Evolutionary conservation across 2,888 invertebrate genomes (phyloP).

Genomic region (Andrena camellia): DNA sequence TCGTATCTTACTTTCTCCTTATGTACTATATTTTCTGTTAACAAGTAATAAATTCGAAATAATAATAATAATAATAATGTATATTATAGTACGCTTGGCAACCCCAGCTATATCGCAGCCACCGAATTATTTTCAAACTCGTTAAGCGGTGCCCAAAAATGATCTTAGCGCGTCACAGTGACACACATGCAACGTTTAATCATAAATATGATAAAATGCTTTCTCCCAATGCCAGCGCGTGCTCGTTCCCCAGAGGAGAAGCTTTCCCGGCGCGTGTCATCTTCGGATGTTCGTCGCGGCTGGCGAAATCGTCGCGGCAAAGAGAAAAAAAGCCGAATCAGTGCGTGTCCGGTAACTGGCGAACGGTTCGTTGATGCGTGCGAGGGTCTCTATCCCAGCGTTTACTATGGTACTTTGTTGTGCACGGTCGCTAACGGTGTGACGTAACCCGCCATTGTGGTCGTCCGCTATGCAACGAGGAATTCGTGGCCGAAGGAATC

Average conservation of each 20-base stretch:
- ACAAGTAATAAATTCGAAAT: too few species aligned
- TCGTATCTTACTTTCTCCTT: too few species aligned
- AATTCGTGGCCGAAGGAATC: conserved; percentile 24
- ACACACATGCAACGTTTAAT: neutral
- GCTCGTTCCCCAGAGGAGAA: conserved; percentile 63
- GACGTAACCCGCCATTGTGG: conserved; percentile 63
- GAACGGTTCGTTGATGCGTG: conserved; percentile 64
- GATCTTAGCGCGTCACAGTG: neutral
- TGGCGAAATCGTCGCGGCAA: conserved; percentile 31
- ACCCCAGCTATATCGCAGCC: too few species aligned
- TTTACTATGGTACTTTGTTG: conserved; percentile 60
- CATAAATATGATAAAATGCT: conserved; percentile 57
- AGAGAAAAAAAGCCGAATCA: conserved; percentile 49
- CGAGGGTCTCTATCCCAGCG: conserved; percentile 40
- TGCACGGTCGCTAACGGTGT: conserved; percentile 60
- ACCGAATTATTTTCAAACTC: too few species aligned
- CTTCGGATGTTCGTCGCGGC: conserved; percentile 20
- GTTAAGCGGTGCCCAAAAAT: neutral
- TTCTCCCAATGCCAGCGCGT: conserved; percentile 57
- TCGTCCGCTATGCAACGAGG: conserved; percentile 16
- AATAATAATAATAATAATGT: too few species aligned
- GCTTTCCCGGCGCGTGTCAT: conserved; percentile 54
- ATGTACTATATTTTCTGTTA: too few species aligned
- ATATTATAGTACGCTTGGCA: too few species aligned
- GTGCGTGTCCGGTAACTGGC: conserved; percentile 53